A percentile compares a stretch with the other conserved stretches of the same genome.
Conservation (phyloP, 2,888 invertebrate genomes). For the Clostera curtula region DNA sequence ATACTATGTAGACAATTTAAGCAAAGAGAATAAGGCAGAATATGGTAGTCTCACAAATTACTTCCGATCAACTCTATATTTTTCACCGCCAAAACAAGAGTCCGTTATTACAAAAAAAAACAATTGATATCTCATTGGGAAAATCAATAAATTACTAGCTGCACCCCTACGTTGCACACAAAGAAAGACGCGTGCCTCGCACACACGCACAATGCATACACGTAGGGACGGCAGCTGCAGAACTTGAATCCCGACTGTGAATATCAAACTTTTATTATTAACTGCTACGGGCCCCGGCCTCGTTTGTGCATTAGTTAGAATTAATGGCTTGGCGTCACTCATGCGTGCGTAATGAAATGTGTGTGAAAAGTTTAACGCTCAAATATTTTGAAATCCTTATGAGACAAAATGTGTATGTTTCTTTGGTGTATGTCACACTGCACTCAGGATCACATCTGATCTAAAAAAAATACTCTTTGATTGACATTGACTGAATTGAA, state of each 20-base stretch:
- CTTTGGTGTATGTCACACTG: too few species aligned
- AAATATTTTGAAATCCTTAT: too few species aligned
- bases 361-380: too few species aligned
- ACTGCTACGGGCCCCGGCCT: constrained; percentile 16
- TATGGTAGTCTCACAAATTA: too few species aligned
- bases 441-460: too few species aligned
- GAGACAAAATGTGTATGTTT: too few species aligned
- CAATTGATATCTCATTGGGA: constrained; percentile 18
- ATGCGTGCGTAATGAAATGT: too few species aligned
- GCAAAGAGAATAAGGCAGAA: too few species aligned
- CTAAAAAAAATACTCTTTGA: too few species aligned
- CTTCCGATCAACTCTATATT: too few species aligned
- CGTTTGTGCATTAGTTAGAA: constrained; percentile 14
- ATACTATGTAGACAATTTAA: too few species aligned
- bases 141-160: constrained; percentile 23
- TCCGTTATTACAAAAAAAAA: constrained; percentile 18
- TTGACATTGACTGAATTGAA: too few species aligned
- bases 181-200: constrained; percentile 24
- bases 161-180: constrained; percentile 27
- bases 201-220: constrained; percentile 28
- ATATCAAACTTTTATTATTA: constrained; percentile 58
- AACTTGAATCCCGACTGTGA: constrained; percentile 55
- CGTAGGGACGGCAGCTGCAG: constrained; percentile 63
- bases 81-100: constrained; percentile 13
- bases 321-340: constrained; percentile 17